Evolutionary conservation across 2,888 invertebrate species (phyloP).

Genomic region (Limnephilus marmoratus): DNA sequence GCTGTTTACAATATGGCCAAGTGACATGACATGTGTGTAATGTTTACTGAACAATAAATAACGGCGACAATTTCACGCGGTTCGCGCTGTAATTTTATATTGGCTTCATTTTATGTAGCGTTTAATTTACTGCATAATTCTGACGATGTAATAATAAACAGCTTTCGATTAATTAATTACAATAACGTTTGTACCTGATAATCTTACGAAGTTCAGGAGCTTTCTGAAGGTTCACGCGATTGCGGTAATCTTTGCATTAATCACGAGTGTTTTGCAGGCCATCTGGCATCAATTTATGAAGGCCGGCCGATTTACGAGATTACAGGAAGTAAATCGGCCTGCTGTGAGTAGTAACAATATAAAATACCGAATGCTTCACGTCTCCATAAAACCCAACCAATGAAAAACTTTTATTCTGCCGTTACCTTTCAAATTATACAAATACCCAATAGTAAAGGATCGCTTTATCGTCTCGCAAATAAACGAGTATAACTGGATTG

Average conservation of each 20-base stretch:
- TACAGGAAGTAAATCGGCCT: not conserved
- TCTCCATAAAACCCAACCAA: not conserved
- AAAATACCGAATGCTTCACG: not conserved
- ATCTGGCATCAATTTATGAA: not conserved
- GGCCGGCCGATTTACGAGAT: not conserved
- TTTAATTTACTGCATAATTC: not conserved
- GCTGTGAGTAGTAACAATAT: not conserved
- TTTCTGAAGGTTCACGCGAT: not conserved
- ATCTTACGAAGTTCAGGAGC: not conserved
- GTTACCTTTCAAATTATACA: not conserved
- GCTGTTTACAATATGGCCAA: not conserved
- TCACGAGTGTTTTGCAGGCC: not conserved
- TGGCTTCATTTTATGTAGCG: not conserved
- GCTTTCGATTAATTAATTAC: not conserved
- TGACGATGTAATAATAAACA: not conserved
- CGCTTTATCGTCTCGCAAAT: slow-evolving; percentile 5
- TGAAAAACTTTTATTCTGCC: not conserved
- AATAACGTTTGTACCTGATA: not conserved
- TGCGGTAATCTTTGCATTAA: not conserved
- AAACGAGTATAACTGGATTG: not conserved
- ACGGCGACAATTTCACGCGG: not conserved
- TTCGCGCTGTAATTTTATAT: not conserved
- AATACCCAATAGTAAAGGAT: not conserved
- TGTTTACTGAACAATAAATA: not conserved
- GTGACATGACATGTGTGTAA: not conserved